These are phyloP conservation scores for Leptopilina myrica DNA, from an alignment of 2,888 invertebrate genomes.

Conservation along the genomic window DNA sequence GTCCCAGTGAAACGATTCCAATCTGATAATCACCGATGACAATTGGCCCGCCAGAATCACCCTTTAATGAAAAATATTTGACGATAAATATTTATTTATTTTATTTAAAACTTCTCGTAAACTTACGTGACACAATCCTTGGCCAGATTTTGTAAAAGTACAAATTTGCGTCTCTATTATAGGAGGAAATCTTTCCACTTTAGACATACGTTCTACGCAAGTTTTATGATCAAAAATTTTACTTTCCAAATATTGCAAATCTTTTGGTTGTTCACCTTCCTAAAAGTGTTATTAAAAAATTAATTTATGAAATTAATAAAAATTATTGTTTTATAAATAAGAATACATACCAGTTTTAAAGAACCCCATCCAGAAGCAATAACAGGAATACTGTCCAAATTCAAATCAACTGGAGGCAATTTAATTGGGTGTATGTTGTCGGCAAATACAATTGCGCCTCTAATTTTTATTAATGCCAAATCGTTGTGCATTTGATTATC, in stretches of 20 bases:
- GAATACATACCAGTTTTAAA: too few species aligned
- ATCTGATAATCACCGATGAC: background rate
- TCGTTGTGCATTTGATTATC: background rate
- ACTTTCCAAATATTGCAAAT: background rate
- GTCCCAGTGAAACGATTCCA: slow-evolving; percentile 1
- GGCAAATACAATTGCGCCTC: background rate
- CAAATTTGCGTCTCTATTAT: background rate
- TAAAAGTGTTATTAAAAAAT: background rate
- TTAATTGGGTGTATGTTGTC: background rate
- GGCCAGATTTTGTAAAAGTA: background rate
- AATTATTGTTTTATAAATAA: too few species aligned
- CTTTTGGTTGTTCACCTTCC: background rate
- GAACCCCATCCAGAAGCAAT: slow-evolving; percentile 5
- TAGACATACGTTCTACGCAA: background rate
- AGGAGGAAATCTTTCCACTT: background rate
- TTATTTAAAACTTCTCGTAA: background rate
- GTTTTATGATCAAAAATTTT: background rate
- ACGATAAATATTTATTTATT: background rate
- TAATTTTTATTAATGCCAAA: background rate
- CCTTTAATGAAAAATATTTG: background rate
- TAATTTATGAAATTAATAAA: too few species aligned
- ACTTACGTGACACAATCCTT: slow-evolving; percentile 12
- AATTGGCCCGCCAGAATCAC: slow-evolving; percentile 13
- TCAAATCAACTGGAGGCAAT: background rate
- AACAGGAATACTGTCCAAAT: background rate